Conservation (phyloP, 2,888 invertebrate species). For the Tolmerus cingulatus region DNA sequence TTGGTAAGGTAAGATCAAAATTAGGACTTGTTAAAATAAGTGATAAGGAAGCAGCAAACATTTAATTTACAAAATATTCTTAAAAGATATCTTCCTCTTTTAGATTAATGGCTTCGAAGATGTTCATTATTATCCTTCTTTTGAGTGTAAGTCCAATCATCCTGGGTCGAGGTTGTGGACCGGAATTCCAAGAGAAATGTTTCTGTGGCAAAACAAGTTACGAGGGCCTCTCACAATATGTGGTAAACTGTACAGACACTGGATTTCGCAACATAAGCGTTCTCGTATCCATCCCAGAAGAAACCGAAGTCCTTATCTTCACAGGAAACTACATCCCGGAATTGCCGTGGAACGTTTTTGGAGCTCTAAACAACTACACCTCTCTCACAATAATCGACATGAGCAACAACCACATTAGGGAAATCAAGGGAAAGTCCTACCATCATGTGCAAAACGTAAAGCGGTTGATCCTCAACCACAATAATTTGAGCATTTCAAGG, state of each 20-base stretch:
- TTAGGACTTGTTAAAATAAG: too few species aligned
- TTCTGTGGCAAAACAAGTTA: conserved; percentile 67
- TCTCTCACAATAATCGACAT: conserved; percentile 74
- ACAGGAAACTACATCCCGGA: conserved; percentile 73
- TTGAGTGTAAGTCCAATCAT: neutral
- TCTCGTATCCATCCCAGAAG: conserved; percentile 69
- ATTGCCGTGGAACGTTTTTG: conserved; percentile 76
- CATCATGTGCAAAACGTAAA: conserved; percentile 76
- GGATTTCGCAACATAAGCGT: conserved; percentile 69
- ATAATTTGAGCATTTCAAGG: conserved; percentile 71
- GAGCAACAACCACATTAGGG: conserved; percentile 75
- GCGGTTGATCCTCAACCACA: conserved; percentile 75
- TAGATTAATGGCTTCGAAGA: neutral
- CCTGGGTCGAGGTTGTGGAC: conserved; percentile 58
- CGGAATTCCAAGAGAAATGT: conserved; percentile 65
- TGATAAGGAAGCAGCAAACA: too few species aligned
- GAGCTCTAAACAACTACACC: conserved; percentile 68
- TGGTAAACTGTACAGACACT: conserved; percentile 76
- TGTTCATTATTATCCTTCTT: neutral
- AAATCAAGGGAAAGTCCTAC: conserved; percentile 77
- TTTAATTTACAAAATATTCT: neutral
- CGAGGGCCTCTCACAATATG: conserved; percentile 65
- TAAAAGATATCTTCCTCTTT: neutral
- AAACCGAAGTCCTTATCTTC: conserved; percentile 75
- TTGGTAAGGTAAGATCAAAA: too few species aligned